A percentile compares a stretch with the other conserved stretches of the same genome.
phyloP scores from a whole-genome alignment of 1,140 invertebrate genomes.

The Probaryconus sp. region DNA sequence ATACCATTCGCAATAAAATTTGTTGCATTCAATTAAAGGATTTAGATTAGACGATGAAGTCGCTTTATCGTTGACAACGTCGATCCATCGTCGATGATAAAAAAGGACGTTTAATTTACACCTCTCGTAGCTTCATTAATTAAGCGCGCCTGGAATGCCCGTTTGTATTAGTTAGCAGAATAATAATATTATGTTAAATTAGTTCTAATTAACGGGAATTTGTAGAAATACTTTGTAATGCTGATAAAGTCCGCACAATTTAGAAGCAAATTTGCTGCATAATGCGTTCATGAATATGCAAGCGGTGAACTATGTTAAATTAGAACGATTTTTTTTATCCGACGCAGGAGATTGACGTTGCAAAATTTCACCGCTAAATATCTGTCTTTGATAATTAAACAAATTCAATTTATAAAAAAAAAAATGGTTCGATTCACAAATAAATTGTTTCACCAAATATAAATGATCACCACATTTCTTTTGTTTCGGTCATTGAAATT shows the following conservation, averaged over 20 bases:
- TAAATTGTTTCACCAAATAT: too few relatives aligned
- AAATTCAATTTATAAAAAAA: too few relatives aligned
- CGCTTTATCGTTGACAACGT: slow-evolving; percentile 30
- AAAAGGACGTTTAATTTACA: slow-evolving; percentile 29
- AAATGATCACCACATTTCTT: too few relatives aligned
- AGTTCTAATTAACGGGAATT: slow-evolving; percentile 38
- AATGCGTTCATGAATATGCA: too few relatives aligned
- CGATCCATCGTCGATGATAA: slow-evolving; percentile 24
- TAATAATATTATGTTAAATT: slow-evolving; percentile 43
- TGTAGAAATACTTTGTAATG: slow-evolving; percentile 35
- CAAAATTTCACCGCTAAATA: too few relatives aligned
- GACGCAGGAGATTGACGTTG: too few relatives aligned
- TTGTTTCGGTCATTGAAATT: too few relatives aligned
- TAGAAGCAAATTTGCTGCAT: slow-evolving; percentile 5
- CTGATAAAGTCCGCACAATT: slow-evolving; percentile 25
- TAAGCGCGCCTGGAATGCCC: slow-evolving; percentile 19
- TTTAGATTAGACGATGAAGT: neutral
- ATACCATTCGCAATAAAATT: slow-evolving; percentile 10
- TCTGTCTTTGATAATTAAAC: too few relatives aligned
- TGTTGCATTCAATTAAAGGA: slow-evolving; percentile 14
- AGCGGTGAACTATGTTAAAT: too few relatives aligned
- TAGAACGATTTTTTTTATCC: too few relatives aligned
- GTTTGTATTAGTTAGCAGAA: slow-evolving; percentile 32
- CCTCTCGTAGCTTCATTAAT: slow-evolving; percentile 32
- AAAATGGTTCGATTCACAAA: too few relatives aligned